Base-by-base conservation (phyloP, 2,113 vertebrate species). In the Hypomesus transpacificus region DNA sequence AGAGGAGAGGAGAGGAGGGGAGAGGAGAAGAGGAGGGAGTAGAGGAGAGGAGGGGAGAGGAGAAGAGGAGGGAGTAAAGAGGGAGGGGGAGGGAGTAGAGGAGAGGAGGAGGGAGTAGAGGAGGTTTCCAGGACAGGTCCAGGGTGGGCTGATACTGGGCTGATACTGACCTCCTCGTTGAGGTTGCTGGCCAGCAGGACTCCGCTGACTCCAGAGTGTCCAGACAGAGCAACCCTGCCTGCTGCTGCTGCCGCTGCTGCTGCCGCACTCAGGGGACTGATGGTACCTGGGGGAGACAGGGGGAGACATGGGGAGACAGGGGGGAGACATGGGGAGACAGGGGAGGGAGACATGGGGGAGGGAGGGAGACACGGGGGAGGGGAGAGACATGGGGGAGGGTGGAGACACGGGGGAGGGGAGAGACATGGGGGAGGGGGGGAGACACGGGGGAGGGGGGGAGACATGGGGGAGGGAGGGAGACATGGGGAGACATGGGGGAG, bases 101-200 rank as follows among this genome's bases (percentile, higher is more conserved):
- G 54, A 16, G 16, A 18, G 54, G 16, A 6, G 54, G 54, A 56
- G 54, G 54, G n/a, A 56, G 54, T 17, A 56, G 54, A 56, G 54
- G n/a, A 56, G 54, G 3, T n/a, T 18, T n/a, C 54, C n/a, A n/a
- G 39, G 7, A 5, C 39, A 46, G 39, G 39, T 46, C 39, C 39
- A 7, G 39, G 31, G 39, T 46, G 39, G 39, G 39, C 39, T 46
- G 39, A 13, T 46, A 9, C 39, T 46, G 39, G 50, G 46, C 53
- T 85, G 85, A 91, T 73, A 94, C 94, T 94, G 85, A 98, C 97
- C 97, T 99, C 97, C 88, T 98, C 96, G 73, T 99, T 99, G 77
- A 98, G 93, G 91, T 99, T 99, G 93, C 96, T 98, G 82, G 96
- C 96, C 88, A 99, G 87, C 69, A 99, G 95, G 70, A 99, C 97